These are phyloP conservation scores for Drosophila buzzatii DNA, from an alignment of 2,888 invertebrate genomes.

Conservation along the genomic window DNA sequence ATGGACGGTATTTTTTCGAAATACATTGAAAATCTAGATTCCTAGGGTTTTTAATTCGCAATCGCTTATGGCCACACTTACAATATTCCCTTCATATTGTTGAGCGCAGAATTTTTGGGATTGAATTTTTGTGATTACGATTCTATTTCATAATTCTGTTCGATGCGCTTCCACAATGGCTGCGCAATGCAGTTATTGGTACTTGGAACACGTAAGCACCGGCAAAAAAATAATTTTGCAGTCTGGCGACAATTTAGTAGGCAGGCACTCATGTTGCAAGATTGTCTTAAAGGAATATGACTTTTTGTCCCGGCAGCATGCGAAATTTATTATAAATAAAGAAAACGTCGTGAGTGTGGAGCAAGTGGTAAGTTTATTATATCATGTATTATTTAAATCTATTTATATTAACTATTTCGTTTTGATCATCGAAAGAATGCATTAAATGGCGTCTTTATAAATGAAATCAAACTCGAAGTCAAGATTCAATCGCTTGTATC, in stretches of 20 bases:
- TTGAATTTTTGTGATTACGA: neutral
- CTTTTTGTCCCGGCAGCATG: conserved; percentile 80
- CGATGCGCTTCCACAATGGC: conserved; percentile 21
- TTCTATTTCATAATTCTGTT: neutral
- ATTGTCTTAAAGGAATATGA: conserved; percentile 49
- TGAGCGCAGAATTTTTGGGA: conserved; percentile 17
- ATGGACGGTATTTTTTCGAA: neutral
- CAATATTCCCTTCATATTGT: neutral
- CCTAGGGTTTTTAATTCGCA: neutral
- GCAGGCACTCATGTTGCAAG: conserved; percentile 69
- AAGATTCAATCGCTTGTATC: conserved; percentile 3
- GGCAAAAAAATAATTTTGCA: conserved; percentile 35
- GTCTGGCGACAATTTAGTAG: conserved; percentile 70
- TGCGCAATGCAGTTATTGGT: conserved; percentile 41
- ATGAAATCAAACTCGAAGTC: conserved; percentile 41
- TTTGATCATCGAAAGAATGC: conserved; percentile 57
- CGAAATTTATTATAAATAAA: conserved; percentile 60
- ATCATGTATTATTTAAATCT: too few species aligned
- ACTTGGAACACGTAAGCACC: conserved; percentile 46
- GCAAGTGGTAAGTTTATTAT: conserved; percentile 70
- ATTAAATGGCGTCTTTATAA: conserved; percentile 81
- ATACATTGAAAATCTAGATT: neutral
- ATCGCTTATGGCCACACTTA: conserved; percentile 20
- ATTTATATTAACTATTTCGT: neutral
- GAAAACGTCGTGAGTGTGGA: conserved; percentile 56